A percentile compares a stretch with the other conserved stretches of the same genome.
phyloP scores from a whole-genome alignment of 64 coral and sea anemone genomes.

The Cladopsammia gracilis region DNA sequence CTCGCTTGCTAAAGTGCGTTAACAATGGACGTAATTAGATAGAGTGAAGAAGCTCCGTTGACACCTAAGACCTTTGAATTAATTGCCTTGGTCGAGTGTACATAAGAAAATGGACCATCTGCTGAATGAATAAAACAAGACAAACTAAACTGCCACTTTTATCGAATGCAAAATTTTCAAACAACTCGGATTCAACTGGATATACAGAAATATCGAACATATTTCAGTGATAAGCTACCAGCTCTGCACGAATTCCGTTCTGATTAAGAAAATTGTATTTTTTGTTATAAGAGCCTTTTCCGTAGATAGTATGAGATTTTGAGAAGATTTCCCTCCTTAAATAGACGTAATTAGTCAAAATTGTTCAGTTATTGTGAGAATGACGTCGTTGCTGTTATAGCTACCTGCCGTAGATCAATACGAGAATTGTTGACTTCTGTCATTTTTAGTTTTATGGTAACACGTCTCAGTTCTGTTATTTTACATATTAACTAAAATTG shows the following conservation, averaged over 20 bases:
- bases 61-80: not conserved
- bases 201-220: too few relatives aligned
- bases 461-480: not conserved
- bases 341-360: not conserved
- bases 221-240: not conserved
- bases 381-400: too few relatives aligned
- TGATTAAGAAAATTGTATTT: too few relatives aligned
- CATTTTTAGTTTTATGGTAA: too few relatives aligned
- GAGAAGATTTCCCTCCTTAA: too few relatives aligned
- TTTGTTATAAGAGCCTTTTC: too few relatives aligned
- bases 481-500: not conserved
- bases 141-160: not conserved
- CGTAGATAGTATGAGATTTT: too few relatives aligned
- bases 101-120: constrained; percentile 5
- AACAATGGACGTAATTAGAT: not conserved
- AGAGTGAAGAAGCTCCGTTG: not conserved
- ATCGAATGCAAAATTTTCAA: not conserved
- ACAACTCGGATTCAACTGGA: not conserved
- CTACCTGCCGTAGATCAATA: not conserved
- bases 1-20: not conserved
- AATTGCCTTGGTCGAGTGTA: not conserved
- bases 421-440: not conserved
- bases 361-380: not conserved
- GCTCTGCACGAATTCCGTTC: not conserved
- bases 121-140: not conserved